These are phyloP conservation scores for Drosophila repleta DNA, from an alignment of 1,140 invertebrate genomes.

Conservation along the genomic window DNA sequence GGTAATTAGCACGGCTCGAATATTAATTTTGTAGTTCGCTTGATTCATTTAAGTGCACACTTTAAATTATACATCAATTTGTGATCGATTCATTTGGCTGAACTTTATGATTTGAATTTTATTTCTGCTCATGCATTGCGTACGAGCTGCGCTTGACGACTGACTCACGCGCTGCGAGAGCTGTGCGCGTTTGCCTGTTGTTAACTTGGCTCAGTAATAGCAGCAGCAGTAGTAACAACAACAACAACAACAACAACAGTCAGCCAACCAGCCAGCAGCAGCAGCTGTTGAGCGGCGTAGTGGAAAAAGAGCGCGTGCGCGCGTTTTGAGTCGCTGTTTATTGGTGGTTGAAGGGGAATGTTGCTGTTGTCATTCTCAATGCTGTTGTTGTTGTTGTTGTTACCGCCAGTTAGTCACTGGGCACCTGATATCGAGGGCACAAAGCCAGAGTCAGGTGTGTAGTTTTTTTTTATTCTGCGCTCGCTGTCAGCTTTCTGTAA, in stretches of 20 bases:
- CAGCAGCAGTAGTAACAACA: slow-evolving; percentile 27
- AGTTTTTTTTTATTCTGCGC: slow-evolving; percentile 15
- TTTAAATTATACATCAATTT: neutral
- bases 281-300: slow-evolving; percentile 51
- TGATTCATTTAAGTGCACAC: slow-evolving; percentile 4
- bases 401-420: slow-evolving; percentile 50
- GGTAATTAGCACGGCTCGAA: slow-evolving; percentile 9
- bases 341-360: slow-evolving; percentile 22
- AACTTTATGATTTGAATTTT: neutral
- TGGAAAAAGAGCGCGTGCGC: slow-evolving; percentile 59
- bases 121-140: slow-evolving; percentile 34
- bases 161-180: slow-evolving; percentile 57
- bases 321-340: slow-evolving; percentile 46
- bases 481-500: slow-evolving; percentile 13
- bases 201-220: slow-evolving; percentile 62
- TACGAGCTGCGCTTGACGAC: slow-evolving; percentile 63
- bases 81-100: neutral
- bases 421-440: slow-evolving; percentile 36
- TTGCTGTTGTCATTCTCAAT: slow-evolving; percentile 21
- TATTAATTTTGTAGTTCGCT: slow-evolving; percentile 2
- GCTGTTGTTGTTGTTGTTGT: neutral
- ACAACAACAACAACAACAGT: slow-evolving; percentile 29
- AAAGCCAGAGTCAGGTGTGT: slow-evolving; percentile 59
- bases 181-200: slow-evolving; percentile 37
- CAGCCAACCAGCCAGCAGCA: slow-evolving; percentile 8